Evolutionary conservation across 2,888 invertebrate species (phyloP), one percentile per base, ranked within the genome.

Genomic region (Actias luna): DNA sequence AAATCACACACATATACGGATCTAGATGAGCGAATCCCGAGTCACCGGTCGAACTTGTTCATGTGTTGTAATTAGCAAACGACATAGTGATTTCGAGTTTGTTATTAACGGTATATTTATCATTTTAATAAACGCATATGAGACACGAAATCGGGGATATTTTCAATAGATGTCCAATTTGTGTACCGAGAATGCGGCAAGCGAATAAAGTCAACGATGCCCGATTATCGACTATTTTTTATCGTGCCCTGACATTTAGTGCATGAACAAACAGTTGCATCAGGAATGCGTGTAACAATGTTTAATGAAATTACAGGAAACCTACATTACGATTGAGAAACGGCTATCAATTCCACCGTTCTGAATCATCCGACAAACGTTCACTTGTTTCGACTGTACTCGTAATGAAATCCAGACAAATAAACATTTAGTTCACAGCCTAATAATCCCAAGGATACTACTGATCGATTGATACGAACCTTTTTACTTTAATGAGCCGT

Each of bases 71-170:
- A 76, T 80, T 76, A 65, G 72, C 70, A 71, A 76, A 68, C 74
- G 74, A 72, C 75, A 75, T 75, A 75, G 65, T 82, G 78, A 79
- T 77, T 75, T 74, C 79, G 82, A 84, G 82, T 83, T 81, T 74
- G 80, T 82, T 74, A 78, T 79, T 88, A 89, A 88, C 88, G 85
- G 87, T 82, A 83, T 72, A 78, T 79, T 79, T 71, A 77, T 80
- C 72, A 79, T 80, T 77, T 42, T 82, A 79, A 79, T 80, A 79
- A 77, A 85, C 87, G 87, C 88, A 83, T 71, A 70, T 76, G 29
- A n/a, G 29, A n/a, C 29, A 29, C 55, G 16, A 12, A 2, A 78
- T 76, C 75, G 76, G 81, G 82, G 82, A 76, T 78, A 78, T 73
- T 75, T n/a, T 76, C 82, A 85, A 82, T 75, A 69, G 79, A 78